These are phyloP conservation scores for Acleris sparsana DNA, from an alignment of 2,888 invertebrate genomes.

Conservation along the genomic window DNA sequence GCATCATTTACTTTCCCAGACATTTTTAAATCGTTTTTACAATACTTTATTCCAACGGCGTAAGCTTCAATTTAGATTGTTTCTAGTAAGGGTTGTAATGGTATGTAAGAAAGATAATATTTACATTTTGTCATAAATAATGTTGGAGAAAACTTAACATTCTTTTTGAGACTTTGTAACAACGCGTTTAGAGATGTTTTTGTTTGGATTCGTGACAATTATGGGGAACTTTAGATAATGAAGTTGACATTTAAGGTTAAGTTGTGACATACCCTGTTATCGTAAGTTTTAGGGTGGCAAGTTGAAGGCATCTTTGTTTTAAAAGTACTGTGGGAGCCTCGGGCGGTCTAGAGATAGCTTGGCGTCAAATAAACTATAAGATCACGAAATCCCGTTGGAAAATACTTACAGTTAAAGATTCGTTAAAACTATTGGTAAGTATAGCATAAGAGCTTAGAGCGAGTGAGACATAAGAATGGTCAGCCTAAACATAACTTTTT, in stretches of 20 bases:
- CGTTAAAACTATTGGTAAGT: too few species aligned
- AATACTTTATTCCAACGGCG: neutral
- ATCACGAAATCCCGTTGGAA: too few species aligned
- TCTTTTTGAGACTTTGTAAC: neutral
- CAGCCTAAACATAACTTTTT: too few species aligned
- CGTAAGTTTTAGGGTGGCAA: neutral
- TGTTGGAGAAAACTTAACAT: neutral
- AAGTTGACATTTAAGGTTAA: neutral
- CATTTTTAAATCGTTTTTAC: neutral
- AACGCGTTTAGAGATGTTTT: neutral
- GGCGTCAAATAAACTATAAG: too few species aligned
- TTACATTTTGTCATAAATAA: slow-evolving; percentile 1
- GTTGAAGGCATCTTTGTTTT: neutral
- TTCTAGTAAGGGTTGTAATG: neutral
- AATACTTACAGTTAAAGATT: too few species aligned
- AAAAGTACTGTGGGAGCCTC: too few species aligned
- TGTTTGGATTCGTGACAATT: neutral
- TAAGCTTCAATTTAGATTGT: neutral
- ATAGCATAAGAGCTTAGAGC: too few species aligned
- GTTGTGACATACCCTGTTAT: neutral
- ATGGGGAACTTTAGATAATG: neutral
- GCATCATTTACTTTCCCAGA: neutral
- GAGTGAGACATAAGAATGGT: too few species aligned
- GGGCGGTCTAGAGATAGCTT: too few species aligned
- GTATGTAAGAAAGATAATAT: neutral